These are phyloP conservation scores for Phataginus tetradactyla DNA, from an alignment of 2,797 vertebrate genomes.

Conservation along the genomic window DNA sequence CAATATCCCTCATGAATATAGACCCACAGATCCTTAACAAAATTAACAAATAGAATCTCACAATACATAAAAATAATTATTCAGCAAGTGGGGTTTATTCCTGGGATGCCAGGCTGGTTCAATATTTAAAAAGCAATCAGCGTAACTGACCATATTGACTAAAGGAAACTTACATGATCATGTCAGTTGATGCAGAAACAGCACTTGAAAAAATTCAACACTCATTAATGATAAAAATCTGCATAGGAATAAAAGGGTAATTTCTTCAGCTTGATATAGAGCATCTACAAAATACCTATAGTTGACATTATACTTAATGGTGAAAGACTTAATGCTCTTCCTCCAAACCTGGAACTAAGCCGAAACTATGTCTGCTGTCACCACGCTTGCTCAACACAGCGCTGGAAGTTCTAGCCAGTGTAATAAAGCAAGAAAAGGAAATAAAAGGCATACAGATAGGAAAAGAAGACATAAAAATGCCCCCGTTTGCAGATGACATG, in stretches of 20 bases:
- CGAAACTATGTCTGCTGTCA: neutral
- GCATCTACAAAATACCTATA: neutral
- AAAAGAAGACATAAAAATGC: neutral
- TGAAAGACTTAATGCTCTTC: neutral
- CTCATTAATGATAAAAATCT: neutral
- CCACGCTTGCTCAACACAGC: neutral
- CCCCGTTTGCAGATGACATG: neutral
- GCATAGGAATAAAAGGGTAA: neutral
- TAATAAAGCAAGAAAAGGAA: conserved; percentile 10
- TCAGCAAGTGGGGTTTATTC: neutral
- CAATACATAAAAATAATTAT: too few species aligned
- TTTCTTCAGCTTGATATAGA: neutral
- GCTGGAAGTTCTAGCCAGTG: neutral
- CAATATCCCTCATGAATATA: too few species aligned
- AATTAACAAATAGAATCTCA: too few species aligned
- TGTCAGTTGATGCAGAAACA: neutral
- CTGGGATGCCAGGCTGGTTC: neutral
- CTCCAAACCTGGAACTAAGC: neutral
- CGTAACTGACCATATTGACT: neutral
- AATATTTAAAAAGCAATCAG: neutral
- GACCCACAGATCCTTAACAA: too few species aligned
- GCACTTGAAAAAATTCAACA: neutral
- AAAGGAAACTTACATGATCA: neutral
- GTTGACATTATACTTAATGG: neutral
- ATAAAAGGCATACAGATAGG: too few species aligned